Evolutionary conservation across 2,888 invertebrate genomes (phyloP).

Genomic region (Agonopterix alstromeriana): DNA sequence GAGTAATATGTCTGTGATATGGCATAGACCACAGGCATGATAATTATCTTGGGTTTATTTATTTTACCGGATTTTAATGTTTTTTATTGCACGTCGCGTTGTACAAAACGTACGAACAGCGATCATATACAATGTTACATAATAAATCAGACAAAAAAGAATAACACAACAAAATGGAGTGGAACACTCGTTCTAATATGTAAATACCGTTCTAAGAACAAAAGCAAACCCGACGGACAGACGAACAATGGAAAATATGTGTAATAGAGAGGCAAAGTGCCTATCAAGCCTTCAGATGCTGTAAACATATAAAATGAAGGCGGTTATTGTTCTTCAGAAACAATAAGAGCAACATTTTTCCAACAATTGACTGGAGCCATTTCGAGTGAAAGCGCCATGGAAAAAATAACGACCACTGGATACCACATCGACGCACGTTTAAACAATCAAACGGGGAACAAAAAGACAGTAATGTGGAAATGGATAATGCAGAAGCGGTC

Average conservation of each 20-base stretch:
- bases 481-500: slow-evolving; percentile 61
- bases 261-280: slow-evolving; percentile 62
- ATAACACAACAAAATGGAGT: slow-evolving; percentile 6
- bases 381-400: slow-evolving; percentile 65
- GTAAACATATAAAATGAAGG: slow-evolving; percentile 72
- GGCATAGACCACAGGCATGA: too few relatives aligned
- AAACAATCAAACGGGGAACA: slow-evolving; percentile 74
- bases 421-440: slow-evolving; percentile 74
- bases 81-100: too few relatives aligned
- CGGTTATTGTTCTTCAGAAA: slow-evolving; percentile 70
- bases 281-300: slow-evolving; percentile 65
- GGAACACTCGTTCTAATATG: slow-evolving; percentile 8
- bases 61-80: too few relatives aligned
- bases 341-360: slow-evolving; percentile 73
- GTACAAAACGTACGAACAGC: too few relatives aligned
- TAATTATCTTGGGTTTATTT: too few relatives aligned
- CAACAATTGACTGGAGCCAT: slow-evolving; percentile 70
- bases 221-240: slow-evolving; percentile 27
- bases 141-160: slow-evolving; percentile 4
- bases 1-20: too few relatives aligned
- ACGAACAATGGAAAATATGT: slow-evolving; percentile 45
- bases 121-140: neutral
- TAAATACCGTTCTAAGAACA: slow-evolving; percentile 25
- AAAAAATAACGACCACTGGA: slow-evolving; percentile 65
- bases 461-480: slow-evolving; percentile 73